These are phyloP conservation scores for Papilio demoleus DNA, from an alignment of 2,888 invertebrate genomes.

Conservation along the genomic window DNA sequence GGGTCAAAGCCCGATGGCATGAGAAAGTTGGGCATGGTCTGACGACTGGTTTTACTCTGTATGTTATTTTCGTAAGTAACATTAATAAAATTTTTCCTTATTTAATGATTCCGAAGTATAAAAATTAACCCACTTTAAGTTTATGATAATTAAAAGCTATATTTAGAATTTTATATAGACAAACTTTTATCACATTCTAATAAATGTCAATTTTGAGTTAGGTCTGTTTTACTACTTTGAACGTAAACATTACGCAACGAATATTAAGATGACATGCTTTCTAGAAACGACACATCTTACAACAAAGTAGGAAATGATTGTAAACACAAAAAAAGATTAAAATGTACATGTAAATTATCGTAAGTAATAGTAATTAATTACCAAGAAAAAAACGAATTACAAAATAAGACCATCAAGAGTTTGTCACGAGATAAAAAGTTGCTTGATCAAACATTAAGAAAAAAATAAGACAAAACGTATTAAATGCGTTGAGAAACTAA, in stretches of 20 bases:
- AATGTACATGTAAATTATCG: not conserved
- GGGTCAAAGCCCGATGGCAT: constrained; percentile 30
- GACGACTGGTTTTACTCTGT: constrained; percentile 27
- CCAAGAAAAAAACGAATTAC: not conserved
- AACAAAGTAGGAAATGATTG: not conserved
- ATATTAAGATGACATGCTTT: not conserved
- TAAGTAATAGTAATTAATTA: not conserved
- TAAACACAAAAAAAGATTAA: not conserved
- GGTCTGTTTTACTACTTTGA: too few relatives aligned
- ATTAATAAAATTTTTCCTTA: too few relatives aligned
- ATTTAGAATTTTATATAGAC: too few relatives aligned
- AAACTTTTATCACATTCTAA: too few relatives aligned
- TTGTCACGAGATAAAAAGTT: constrained; percentile 3
- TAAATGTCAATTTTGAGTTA: too few relatives aligned
- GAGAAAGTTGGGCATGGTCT: constrained; percentile 26
- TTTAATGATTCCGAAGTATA: too few relatives aligned
- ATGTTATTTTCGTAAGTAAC: not conserved
- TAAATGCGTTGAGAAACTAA: not conserved
- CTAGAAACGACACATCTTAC: not conserved
- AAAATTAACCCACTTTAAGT: too few relatives aligned
- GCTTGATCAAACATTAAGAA: not conserved
- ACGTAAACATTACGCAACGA: too few relatives aligned
- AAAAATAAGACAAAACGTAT: not conserved
- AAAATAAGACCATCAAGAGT: not conserved
- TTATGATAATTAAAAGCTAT: too few relatives aligned